A percentile compares a stretch with the other conserved stretches of the same genome.
These are phyloP conservation scores for Panthera uncia DNA, from an alignment of 2,113 vertebrate genomes.

Conservation along the genomic window DNA sequence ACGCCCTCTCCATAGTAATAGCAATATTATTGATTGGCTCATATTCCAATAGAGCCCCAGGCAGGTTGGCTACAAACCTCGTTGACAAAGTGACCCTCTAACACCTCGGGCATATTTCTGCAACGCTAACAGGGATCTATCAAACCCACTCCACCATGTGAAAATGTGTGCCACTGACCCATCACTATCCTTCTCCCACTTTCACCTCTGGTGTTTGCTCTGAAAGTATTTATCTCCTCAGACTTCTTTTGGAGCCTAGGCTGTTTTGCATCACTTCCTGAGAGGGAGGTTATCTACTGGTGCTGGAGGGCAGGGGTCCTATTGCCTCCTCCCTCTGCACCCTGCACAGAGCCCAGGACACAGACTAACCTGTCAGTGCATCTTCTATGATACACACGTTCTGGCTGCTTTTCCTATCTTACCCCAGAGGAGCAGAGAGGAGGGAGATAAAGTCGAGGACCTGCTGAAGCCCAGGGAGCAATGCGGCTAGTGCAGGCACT, in stretches of 20 bases:
- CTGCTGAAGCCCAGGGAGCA: neutral
- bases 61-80: too few relatives aligned
- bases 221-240: rapidly evolving
- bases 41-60: rapidly evolving
- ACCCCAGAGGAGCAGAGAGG: neutral
- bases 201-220: neutral
- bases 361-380: rapidly evolving
- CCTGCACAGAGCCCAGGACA: rapidly evolving
- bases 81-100: neutral
- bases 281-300: rapidly evolving
- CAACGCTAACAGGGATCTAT: neutral
- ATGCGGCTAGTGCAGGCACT: rapidly evolving
- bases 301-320: rapidly evolving
- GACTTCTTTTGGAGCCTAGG: rapidly evolving
- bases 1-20: rapidly evolving
- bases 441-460: rapidly evolving
- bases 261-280: neutral
- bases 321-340: rapidly evolving
- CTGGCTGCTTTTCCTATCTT: neutral
- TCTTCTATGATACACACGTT: rapidly evolving
- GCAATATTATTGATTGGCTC: too few relatives aligned
- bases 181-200: rapidly evolving
- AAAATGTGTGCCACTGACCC: neutral
- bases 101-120: neutral
- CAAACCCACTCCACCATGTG: rapidly evolving